Conservation (phyloP, 1,140 invertebrate species). For the Dysdera silvatica region DNA sequence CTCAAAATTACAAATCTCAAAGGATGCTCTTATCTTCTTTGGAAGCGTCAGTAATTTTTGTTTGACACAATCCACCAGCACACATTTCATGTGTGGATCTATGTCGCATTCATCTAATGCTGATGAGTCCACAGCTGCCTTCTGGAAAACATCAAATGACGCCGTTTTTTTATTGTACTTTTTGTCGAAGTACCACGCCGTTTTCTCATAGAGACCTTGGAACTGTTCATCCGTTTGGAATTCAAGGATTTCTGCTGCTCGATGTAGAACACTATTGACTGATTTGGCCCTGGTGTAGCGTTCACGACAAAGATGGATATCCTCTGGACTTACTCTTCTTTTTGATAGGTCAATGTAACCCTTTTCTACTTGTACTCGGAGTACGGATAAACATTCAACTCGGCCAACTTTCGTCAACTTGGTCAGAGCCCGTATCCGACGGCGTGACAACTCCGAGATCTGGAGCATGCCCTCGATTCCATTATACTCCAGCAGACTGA, state of each 20-base stretch:
- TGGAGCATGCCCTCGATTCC: not conserved
- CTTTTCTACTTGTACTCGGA: not conserved
- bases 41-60: not conserved
- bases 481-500: not conserved
- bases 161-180: not conserved
- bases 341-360: not conserved
- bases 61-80: not conserved
- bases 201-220: not conserved
- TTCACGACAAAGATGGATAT: not conserved
- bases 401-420: not conserved
- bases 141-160: not conserved
- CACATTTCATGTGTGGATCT: not conserved
- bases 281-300: not conserved
- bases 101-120: not conserved
- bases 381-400: not conserved
- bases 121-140: not conserved
- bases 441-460: not conserved
- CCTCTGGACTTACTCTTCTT: not conserved
- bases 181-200: not conserved
- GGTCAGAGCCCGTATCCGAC: not conserved
- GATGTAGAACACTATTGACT: not conserved
- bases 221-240: not conserved
- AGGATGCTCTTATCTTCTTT: not conserved
- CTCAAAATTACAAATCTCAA: not conserved
- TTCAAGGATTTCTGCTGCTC: not conserved